These are phyloP conservation scores for Trichonephila clavipes DNA, from an alignment of 1,140 invertebrate genomes.

Conservation along the genomic window DNA sequence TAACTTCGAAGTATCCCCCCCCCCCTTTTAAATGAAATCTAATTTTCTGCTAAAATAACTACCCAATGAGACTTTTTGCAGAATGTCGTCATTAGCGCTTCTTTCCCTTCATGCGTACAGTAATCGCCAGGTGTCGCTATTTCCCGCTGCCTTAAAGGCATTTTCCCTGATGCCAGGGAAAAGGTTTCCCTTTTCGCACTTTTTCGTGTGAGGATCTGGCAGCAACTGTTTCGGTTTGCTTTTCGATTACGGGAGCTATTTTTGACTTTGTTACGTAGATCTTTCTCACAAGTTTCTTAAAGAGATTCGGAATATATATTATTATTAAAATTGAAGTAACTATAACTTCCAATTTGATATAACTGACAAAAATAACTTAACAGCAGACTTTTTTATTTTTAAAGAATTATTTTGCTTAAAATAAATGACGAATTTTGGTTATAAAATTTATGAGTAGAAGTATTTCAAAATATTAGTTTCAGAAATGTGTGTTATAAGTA, in stretches of 20 bases:
- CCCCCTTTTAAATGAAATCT: conserved; percentile 70
- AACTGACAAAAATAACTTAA: no score
- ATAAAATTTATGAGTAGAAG: no score
- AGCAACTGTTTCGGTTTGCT: conserved; percentile 52
- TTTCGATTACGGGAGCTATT: conserved; percentile 43
- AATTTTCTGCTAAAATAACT: conserved; percentile 76
- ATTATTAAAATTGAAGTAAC: no score
- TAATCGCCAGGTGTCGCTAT: conserved; percentile 67
- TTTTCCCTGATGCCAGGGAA: not conserved
- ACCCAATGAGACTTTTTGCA: conserved; percentile 73
- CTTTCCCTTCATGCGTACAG: conserved; percentile 41
- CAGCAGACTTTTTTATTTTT: no score
- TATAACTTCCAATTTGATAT: no score
- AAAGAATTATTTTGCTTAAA: no score
- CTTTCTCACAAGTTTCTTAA: not conserved
- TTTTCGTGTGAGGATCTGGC: conserved; percentile 49
- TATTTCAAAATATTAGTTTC: no score
- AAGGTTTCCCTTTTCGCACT: conserved; percentile 38
- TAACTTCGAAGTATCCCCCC: conserved; percentile 48
- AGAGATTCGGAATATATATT: no score
- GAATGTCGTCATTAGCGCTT: conserved; percentile 58
- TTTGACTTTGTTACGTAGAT: conserved; percentile 18
- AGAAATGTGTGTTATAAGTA: no score
- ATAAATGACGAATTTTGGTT: no score
- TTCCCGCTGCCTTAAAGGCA: conserved; percentile 68